Evolutionary conservation across 2,888 invertebrate genomes (phyloP).

Genomic region (Drosophila quinaria): DNA sequence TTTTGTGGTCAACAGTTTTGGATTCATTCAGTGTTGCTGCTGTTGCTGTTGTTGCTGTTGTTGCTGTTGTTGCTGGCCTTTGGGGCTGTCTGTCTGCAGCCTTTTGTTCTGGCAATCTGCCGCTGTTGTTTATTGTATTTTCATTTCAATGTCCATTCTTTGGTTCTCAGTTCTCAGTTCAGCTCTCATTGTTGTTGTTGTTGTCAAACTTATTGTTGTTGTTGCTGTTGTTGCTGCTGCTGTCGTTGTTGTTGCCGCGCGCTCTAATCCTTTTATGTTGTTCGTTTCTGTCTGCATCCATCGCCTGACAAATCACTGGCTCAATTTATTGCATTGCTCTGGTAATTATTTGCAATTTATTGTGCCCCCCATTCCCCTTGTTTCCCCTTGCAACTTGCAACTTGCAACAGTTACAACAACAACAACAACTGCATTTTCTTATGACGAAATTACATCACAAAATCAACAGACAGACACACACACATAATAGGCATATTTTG

Average conservation of each 20-base stretch:
- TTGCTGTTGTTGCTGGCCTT: slow-evolving; percentile 36
- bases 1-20: slow-evolving; percentile 60
- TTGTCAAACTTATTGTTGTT: slow-evolving; percentile 11
- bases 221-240: slow-evolving; percentile 9
- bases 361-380: slow-evolving; percentile 38
- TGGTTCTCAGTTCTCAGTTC: slow-evolving; percentile 35
- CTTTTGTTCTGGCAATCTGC: slow-evolving; percentile 62
- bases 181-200: background rate
- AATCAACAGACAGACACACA: slow-evolving; percentile 14
- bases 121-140: slow-evolving; percentile 71
- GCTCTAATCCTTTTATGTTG: slow-evolving; percentile 76
- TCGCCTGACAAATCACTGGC: slow-evolving; percentile 69
- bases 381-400: slow-evolving; percentile 1
- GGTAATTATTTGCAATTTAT: slow-evolving; percentile 76
- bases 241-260: slow-evolving; percentile 36
- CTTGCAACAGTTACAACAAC: slow-evolving; percentile 6
- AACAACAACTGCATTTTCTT: slow-evolving; percentile 23
- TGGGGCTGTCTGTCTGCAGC: slow-evolving; percentile 49
- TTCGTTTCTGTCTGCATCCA: slow-evolving; percentile 18
- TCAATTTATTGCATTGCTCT: slow-evolving; percentile 76
- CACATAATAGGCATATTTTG: slow-evolving; percentile 24
- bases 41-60: slow-evolving; percentile 38
- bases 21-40: slow-evolving; percentile 42
- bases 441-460: slow-evolving; percentile 43
- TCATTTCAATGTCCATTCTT: slow-evolving; percentile 73